Conservation (phyloP, 53 echinoderm and acorn worm species). For the Henricia sp. region DNA sequence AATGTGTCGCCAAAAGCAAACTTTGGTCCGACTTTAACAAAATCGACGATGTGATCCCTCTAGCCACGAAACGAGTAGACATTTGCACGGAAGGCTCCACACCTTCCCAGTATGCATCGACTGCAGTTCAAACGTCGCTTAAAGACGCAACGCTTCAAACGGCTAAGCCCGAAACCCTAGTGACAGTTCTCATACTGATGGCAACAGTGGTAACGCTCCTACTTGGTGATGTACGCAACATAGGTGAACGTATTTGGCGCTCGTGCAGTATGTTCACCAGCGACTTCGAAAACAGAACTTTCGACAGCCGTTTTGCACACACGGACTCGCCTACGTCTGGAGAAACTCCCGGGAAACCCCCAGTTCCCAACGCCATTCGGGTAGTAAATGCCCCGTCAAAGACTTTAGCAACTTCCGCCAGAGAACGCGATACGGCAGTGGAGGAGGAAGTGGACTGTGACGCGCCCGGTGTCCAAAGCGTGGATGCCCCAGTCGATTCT, state of each 20-base stretch:
- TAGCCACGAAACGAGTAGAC: constrained; percentile 3
- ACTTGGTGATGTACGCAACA: neutral
- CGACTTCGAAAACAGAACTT: constrained; percentile 6
- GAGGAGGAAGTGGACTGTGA: neutral
- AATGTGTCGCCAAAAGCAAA: constrained; percentile 33
- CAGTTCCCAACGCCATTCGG: neutral
- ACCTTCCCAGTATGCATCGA: neutral
- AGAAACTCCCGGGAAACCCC: neutral
- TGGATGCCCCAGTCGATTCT: neutral
- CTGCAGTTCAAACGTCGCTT: too few species aligned
- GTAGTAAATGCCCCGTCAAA: too few species aligned
- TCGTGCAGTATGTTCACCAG: neutral
- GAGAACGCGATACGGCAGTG: too few species aligned
- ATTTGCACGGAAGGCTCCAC: neutral
- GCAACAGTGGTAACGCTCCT: constrained; percentile 23
- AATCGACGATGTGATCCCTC: constrained; percentile 38
- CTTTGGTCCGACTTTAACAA: constrained; percentile 56
- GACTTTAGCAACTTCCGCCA: too few species aligned
- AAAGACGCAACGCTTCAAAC: too few species aligned
- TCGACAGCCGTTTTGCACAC: neutral
- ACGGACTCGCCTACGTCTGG: neutral
- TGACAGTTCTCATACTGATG: constrained; percentile 14
- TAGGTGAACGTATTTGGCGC: neutral
- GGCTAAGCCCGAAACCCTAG: neutral
- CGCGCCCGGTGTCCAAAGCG: neutral